Evolutionary conservation across 1,140 invertebrate species (phyloP), one percentile per base, ranked within the genome.

Genomic region (Anthonomus grandis): DNA sequence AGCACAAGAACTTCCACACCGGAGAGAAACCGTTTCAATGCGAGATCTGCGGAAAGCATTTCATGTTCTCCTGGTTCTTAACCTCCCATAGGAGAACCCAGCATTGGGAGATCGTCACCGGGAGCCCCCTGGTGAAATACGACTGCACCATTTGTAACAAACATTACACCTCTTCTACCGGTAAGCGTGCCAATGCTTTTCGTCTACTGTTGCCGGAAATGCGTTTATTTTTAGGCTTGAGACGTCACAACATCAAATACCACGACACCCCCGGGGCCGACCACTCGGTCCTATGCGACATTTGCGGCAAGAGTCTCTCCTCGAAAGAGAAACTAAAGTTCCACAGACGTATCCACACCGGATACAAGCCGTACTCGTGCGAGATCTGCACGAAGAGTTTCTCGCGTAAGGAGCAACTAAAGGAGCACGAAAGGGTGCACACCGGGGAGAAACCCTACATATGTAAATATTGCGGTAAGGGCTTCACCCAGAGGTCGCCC

Each of bases 221-320:
- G n/a, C n/a, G n/a, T n/a, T n/a, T n/a, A n/a, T 37, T 47, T 56
- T 19, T 42, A 56, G 53, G 69, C 0, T 45, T 73, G 17, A 68
- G 68, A 52, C 42, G 71, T 4, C 71, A 73, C 46, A 69, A 70
- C 31, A 46, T 64, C 21, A 68, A 64, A 25, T 65, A 69, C 21
- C 71, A 73, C 42, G 67, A 65, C 21, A 55, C 60, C 4, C 21
- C 49, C 27, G 69, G 66, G 1, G 56, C 52, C 12, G 62, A 69
- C 18, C 45, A 53, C 2, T 68, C 65, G 23, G 80, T 80, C 2
- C 57, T 83, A 0, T 87, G 86, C 71, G 82, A 85, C 63, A 82
- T 89, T 23, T 91, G 90, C 72, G 83, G 83, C 12, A 92, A 94
- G 75, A 82, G 86, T 48, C 82, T 95, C 34, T 82, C 83, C 17